Conservation (phyloP, 1,140 invertebrate species). For the Macrostomum lignano region DNA sequence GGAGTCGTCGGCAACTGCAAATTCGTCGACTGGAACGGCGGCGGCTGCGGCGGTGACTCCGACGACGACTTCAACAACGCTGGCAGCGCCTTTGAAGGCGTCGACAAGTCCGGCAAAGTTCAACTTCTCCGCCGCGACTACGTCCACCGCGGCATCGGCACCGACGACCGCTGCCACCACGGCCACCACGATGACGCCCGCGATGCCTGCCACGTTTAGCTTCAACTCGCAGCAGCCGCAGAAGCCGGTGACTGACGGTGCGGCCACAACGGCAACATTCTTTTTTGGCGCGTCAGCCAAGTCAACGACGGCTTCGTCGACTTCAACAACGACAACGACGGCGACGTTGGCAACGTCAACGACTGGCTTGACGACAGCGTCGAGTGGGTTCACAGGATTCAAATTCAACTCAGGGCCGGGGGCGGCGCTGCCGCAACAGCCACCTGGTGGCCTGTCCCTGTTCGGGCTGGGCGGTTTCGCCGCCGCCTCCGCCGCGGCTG, state of each 20-base stretch:
- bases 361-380: too few relatives aligned
- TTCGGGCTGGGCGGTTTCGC: too few relatives aligned
- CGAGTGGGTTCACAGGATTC: too few relatives aligned
- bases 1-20: neutral
- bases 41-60: too few relatives aligned
- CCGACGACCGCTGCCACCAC: too few relatives aligned
- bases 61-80: too few relatives aligned
- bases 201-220: neutral
- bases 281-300: neutral
- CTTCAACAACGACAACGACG: neutral
- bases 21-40: neutral
- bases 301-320: neutral
- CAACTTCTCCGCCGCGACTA: too few relatives aligned
- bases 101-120: too few relatives aligned
- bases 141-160: too few relatives aligned
- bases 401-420: neutral
- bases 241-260: neutral
- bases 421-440: neutral
- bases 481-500: too few relatives aligned
- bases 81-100: too few relatives aligned
- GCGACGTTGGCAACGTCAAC: neutral
- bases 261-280: neutral
- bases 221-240: conserved; percentile 3
- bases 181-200: neutral
- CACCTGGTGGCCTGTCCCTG: too few relatives aligned